phyloP scores from a whole-genome alignment of 2,113 vertebrate genomes.

The Hucho hucho region DNA sequence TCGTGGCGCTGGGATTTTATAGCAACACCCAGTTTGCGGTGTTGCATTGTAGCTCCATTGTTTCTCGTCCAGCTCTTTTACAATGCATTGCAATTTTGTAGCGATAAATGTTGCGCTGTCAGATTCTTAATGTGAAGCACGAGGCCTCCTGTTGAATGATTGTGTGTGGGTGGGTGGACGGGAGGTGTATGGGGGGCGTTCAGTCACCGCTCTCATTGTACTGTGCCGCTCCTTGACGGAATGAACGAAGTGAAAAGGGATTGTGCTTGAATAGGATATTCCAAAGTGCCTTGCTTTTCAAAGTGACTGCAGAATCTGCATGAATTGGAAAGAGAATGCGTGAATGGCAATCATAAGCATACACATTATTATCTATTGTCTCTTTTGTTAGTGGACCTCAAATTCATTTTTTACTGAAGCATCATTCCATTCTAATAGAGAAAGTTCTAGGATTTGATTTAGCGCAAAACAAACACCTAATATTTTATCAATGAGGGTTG shows the following conservation, averaged over 20 bases:
- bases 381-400: no score
- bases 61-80: background rate
- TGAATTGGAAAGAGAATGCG: background rate
- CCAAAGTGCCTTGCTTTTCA: background rate
- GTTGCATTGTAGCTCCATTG: background rate
- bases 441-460: no score
- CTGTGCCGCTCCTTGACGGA: background rate
- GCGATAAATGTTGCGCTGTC: background rate
- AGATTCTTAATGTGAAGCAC: background rate
- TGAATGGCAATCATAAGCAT: background rate
- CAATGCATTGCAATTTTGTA: background rate
- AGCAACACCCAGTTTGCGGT: background rate
- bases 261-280: background rate
- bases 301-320: background rate
- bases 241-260: background rate
- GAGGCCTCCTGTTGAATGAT: background rate
- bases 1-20: slow-evolving; percentile 1
- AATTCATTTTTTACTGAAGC: no score
- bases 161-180: background rate
- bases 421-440: no score
- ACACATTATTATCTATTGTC: no score
- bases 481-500: no score
- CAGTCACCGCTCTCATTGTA: slow-evolving; percentile 8
- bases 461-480: no score
- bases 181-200: slow-evolving; percentile 10